Evolutionary conservation across 2,797 vertebrate genomes (phyloP).

Genomic region (Cryptoblepharus egeriae): DNA sequence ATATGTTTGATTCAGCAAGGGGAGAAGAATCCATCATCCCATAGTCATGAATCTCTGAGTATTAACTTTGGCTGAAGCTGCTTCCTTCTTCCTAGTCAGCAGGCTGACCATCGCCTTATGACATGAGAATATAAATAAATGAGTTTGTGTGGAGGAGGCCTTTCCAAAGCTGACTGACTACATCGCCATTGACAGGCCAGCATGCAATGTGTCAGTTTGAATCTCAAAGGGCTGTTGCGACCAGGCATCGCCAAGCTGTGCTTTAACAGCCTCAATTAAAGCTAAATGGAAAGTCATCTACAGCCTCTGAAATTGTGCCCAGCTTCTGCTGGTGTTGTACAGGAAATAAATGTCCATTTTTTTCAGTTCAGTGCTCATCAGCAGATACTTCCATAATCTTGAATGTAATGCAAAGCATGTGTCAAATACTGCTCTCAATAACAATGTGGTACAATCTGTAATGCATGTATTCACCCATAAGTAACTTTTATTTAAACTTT

Average conservation of each 20-base stretch:
- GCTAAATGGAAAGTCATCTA: neutral
- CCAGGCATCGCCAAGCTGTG: neutral
- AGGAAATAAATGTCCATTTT: neutral
- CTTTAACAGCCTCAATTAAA: neutral
- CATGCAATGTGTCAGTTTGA: conserved; percentile 9
- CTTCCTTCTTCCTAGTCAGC: neutral
- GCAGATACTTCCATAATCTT: neutral
- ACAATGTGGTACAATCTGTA: neutral
- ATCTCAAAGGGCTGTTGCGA: neutral
- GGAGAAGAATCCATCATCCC: neutral
- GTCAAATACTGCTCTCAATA: neutral
- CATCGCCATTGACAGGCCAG: conserved; percentile 8
- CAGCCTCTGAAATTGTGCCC: neutral
- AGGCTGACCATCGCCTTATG: conserved; percentile 14
- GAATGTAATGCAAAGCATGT: neutral
- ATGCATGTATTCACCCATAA: neutral
- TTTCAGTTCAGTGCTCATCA: neutral
- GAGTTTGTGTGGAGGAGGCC: conserved; percentile 16
- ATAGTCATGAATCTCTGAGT: neutral
- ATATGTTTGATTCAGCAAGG: neutral
- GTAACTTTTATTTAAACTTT: too few relatives aligned
- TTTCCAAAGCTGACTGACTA: neutral
- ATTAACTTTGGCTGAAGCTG: neutral
- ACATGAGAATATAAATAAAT: conserved; percentile 32
- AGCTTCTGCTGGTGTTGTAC: neutral